phyloP scores from a whole-genome alignment of 2,113 vertebrate genomes.

The Dicentrarchus labrax region DNA sequence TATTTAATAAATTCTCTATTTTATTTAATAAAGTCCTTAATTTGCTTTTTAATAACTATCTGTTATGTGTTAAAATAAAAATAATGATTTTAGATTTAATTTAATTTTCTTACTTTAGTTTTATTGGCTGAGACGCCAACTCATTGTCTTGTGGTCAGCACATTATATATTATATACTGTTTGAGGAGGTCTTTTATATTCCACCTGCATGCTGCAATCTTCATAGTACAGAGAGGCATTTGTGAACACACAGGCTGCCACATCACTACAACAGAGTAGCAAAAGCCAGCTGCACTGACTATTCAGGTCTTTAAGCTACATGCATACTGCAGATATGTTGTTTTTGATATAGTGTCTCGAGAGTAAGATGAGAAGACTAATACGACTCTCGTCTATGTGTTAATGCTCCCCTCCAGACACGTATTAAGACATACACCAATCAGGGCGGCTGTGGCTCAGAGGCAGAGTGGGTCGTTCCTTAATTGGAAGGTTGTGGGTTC shows the following conservation, averaged over 20 bases:
- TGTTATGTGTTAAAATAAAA: not conserved
- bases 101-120: not conserved
- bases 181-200: conserved; percentile 20
- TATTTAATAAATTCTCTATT: not conserved
- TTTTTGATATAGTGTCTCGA: not conserved
- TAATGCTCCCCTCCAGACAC: too few relatives aligned
- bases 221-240: conserved; percentile 35
- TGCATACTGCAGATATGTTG: not conserved
- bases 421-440: too few relatives aligned
- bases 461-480: too few relatives aligned
- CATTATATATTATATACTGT: too few relatives aligned
- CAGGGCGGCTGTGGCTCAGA: too few relatives aligned
- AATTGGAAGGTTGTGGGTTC: too few relatives aligned
- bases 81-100: not conserved
- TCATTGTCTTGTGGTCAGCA: not conserved
- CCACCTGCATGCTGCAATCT: conserved; percentile 14
- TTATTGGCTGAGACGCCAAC: not conserved
- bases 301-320: not conserved
- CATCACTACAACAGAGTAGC: not conserved
- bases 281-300: not conserved
- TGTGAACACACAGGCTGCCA: not conserved
- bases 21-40: not conserved
- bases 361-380: too few relatives aligned
- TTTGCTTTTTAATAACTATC: not conserved
- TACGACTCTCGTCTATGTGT: too few relatives aligned